phyloP scores from a whole-genome alignment of 1,140 invertebrate genomes.

The Ceratosolen solmsi region DNA sequence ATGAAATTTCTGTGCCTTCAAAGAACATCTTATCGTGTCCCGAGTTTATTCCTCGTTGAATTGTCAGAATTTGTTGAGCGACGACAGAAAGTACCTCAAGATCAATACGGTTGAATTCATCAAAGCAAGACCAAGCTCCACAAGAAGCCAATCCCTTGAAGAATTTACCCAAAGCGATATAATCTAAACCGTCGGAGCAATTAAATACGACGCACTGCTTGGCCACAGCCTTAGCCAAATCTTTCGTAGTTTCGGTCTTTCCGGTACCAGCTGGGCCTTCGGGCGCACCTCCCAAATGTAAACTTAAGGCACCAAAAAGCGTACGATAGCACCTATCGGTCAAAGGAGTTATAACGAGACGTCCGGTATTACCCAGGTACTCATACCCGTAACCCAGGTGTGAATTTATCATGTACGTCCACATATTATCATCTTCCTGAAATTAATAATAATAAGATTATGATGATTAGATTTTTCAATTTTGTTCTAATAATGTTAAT shows the following conservation, averaged over 20 bases:
- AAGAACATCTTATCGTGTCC: conserved; percentile 86
- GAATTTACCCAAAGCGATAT: conserved; percentile 95
- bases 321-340: conserved; percentile 96
- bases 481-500: too few relatives aligned
- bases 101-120: conserved; percentile 93
- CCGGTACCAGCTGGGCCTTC: conserved; percentile 96
- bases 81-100: conserved; percentile 93
- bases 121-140: conserved; percentile 98
- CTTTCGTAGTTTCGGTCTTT: conserved; percentile 97
- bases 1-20: conserved; percentile 90
- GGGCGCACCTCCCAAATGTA: conserved; percentile 90
- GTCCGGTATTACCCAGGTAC: conserved; percentile 91
- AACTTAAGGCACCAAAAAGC: conserved; percentile 91
- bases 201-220: conserved; percentile 98
- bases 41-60: conserved; percentile 85
- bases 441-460: not conserved
- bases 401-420: conserved; percentile 92
- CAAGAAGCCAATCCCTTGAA: conserved; percentile 97
- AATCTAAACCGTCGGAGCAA: conserved; percentile 94
- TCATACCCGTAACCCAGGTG: conserved; percentile 94
- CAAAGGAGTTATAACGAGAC: conserved; percentile 91
- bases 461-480: not conserved
- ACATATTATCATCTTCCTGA: conserved; percentile 78
- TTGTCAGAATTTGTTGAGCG: conserved; percentile 90
- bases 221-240: conserved; percentile 95